Evolutionary conservation across 2,888 invertebrate species (phyloP), one percentile per base, ranked within the genome.

Genomic region (Ichneumon xanthorius): DNA sequence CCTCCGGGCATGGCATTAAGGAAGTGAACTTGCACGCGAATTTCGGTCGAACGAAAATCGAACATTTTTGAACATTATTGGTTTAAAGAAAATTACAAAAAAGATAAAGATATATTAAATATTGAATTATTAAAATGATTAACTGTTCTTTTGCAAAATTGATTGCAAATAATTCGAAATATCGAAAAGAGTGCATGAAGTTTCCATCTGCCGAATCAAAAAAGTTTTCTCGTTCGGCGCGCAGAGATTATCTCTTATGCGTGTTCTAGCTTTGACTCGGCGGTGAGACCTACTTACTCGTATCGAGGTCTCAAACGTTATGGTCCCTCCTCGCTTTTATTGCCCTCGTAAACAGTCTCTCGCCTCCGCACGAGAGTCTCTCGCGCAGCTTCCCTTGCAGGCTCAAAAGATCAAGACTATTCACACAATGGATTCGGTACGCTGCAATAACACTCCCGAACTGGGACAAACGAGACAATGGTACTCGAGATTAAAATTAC

Each of bases 321-420:
- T 45, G 19, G 70, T 73, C 70, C 76, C 80, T 78, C 82, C 68
- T 84, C 70, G 76, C 73, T 89, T 87, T 87, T 87, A 87, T 86
- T 88, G 88, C 86, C 79, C 86, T 88, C 87, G 87, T 89, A 89
- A 89, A 89, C 87, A 88, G 80, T 84, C 82, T 68, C 63, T 68
- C 84, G 81, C 81, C 81, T 82, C 78, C 85, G 50, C 81, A 65
- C 78, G 16, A 65, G 63, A 53, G n/a, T 37, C 40, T 14, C 71
- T 30, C 55, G 40, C 50, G 75, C 78, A 82, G 78, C 82, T 58
- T 82, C 79, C 67, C 55, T 55, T 37, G 37, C 58, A 14, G 65
- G 45, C 50, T 72, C 71, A 71, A 82, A 76, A 76, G 65, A 75
- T 78, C 48, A 70, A 45, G 81, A 72, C 73, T 58, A 53, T 26